Percentiles rank a stretch among this genome's conserved stretches.
Evolutionary conservation across 2,888 invertebrate genomes (phyloP).

Genomic region (Micoletzkya japonica): DNA sequence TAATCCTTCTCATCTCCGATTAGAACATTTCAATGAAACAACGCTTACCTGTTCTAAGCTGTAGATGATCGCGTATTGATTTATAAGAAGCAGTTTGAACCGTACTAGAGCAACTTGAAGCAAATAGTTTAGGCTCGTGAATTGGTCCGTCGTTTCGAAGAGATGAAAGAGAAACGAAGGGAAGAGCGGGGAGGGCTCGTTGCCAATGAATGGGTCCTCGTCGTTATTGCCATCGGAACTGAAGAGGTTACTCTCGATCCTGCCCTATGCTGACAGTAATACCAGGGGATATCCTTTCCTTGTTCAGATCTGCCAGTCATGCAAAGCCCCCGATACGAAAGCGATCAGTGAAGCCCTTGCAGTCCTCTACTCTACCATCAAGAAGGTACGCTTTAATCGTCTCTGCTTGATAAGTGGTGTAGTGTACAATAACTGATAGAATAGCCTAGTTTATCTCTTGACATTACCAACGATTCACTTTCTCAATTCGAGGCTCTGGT

Average conservation of each 20-base stretch:
- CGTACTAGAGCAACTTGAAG: not conserved
- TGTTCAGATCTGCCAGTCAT: constrained; percentile 49
- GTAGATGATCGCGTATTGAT: too few species aligned
- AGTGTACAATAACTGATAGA: not conserved
- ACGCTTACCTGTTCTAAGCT: not conserved
- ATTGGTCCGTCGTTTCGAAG: constrained; percentile 46
- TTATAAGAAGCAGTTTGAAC: not conserved
- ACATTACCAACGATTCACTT: too few species aligned
- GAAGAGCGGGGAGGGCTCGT: constrained; percentile 52
- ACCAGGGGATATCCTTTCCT: not conserved
- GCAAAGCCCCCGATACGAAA: constrained; percentile 46
- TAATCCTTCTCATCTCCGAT: not conserved
- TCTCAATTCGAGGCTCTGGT: constrained; percentile 58
- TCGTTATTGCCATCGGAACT: constrained; percentile 61
- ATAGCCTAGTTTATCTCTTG: too few species aligned
- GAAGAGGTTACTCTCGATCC: constrained; percentile 48
- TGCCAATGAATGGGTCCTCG: constrained; percentile 59
- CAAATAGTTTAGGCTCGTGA: constrained; percentile 43
- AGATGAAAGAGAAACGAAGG: too few species aligned
- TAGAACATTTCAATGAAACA: not conserved
- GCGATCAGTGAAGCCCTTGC: constrained; percentile 50
- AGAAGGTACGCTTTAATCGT: constrained; percentile 8
- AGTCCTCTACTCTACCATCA: constrained; percentile 40
- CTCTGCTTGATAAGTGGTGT: not conserved
- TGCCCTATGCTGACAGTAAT: not conserved